Evolutionary conservation across 1,140 invertebrate species (phyloP).

Genomic region (Cydia pomonella): DNA sequence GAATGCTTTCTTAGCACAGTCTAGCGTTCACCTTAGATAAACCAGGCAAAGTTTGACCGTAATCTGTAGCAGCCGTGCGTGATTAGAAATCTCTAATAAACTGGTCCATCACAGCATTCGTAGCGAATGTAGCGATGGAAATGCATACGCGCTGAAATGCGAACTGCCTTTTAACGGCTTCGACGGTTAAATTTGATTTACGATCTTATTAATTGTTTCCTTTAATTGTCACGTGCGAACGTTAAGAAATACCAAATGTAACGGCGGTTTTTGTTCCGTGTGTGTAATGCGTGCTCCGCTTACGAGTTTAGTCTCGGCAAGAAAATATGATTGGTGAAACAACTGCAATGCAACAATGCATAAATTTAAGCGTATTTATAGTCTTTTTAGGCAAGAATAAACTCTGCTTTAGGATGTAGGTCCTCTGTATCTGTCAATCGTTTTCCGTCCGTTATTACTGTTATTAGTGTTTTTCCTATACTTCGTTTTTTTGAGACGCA

Average conservation of each 20-base stretch:
- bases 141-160: slow-evolving; percentile 37
- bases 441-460: too few species aligned
- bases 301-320: neutral
- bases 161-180: slow-evolving; percentile 28
- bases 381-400: neutral
- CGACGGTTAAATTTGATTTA: slow-evolving; percentile 35
- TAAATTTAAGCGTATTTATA: neutral
- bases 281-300: neutral
- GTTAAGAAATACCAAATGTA: slow-evolving; percentile 20
- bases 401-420: too few species aligned
- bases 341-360: neutral
- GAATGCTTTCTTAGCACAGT: neutral
- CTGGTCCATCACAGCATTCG: neutral
- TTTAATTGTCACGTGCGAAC: slow-evolving; percentile 35
- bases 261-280: neutral
- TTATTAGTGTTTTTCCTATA: too few species aligned
- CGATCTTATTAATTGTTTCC: slow-evolving; percentile 23
- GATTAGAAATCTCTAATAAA: neutral
- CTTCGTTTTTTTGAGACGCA: too few species aligned
- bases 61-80: neutral
- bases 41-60: neutral
- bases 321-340: neutral
- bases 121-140: neutral
- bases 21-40: neutral
- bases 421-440: too few species aligned